Conservation (phyloP, 2,888 invertebrate species). For the Cheilosia vulpina region DNA sequence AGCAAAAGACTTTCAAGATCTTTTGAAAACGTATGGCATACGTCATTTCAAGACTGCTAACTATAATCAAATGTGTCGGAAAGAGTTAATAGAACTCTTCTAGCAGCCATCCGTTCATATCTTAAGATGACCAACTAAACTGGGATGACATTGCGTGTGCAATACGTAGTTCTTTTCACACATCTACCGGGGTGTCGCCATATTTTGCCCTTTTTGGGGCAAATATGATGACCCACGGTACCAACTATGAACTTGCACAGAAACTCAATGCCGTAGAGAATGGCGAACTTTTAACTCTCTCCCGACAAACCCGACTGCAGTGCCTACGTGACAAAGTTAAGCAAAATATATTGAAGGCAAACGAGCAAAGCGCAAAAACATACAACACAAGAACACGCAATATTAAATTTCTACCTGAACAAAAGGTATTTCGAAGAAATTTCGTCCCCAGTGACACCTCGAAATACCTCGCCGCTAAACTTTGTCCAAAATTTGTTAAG, state of each 20-base stretch:
- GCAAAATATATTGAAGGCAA: slow-evolving; percentile 31
- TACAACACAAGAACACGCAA: not conserved
- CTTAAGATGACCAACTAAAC: not conserved
- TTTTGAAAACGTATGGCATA: too few relatives aligned
- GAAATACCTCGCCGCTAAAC: not conserved
- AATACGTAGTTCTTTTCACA: not conserved
- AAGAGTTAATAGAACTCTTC: not conserved
- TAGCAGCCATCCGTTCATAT: not conserved
- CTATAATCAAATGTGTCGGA: too few relatives aligned
- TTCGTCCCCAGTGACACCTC: not conserved
- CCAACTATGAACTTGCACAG: not conserved
- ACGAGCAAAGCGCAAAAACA: slow-evolving; percentile 22
- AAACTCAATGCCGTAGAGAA: not conserved
- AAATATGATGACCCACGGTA: not conserved
- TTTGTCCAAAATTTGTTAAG: not conserved
- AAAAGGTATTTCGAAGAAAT: not conserved
- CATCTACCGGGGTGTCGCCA: not conserved
- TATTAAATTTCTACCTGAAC: not conserved
- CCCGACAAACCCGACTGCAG: not conserved
- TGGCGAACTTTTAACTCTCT: slow-evolving; percentile 2
- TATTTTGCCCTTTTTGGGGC: not conserved
- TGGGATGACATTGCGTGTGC: not conserved
- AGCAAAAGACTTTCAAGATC: too few relatives aligned
- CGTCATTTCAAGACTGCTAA: too few relatives aligned
- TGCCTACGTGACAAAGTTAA: not conserved